Conservation (phyloP, 1,140 invertebrate species). For the Gonatopus flavifemur region DNA sequence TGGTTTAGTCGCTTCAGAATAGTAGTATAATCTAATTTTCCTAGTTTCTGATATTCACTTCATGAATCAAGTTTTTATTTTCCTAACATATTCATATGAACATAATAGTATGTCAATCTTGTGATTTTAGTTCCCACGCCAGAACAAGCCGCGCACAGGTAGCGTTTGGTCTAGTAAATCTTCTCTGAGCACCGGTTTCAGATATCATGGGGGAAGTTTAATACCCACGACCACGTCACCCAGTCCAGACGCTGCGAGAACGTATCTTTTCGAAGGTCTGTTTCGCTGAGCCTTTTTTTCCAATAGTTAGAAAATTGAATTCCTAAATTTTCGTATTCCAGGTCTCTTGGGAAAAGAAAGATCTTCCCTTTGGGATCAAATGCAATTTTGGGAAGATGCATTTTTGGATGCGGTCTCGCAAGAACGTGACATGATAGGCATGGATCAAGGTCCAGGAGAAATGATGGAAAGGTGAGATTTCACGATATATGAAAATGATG, state of each 20-base stretch:
- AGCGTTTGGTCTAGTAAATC: constrained; percentile 94
- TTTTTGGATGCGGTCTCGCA: constrained; percentile 98
- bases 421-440: constrained; percentile 98
- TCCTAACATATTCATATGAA: too few relatives aligned
- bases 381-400: constrained; percentile 99
- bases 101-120: too few relatives aligned
- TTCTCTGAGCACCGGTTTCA: constrained; percentile 82
- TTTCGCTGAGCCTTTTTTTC: neutral
- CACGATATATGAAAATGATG: neutral
- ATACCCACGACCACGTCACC: constrained; percentile 80
- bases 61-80: too few relatives aligned
- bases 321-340: constrained; percentile 16
- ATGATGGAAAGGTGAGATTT: constrained; percentile 91
- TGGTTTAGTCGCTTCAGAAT: too few relatives aligned
- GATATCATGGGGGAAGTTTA: constrained; percentile 86
- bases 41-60: too few relatives aligned
- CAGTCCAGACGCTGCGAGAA: constrained; percentile 82
- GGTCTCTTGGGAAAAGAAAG: constrained; percentile 69
- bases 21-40: too few relatives aligned
- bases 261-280: constrained; percentile 89
- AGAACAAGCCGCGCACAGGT: constrained; percentile 75
- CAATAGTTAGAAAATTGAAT: neutral
- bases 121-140: constrained; percentile 63
- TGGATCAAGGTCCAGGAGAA: constrained; percentile 98
- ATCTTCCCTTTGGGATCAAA: constrained; percentile 95